phyloP scores from a whole-genome alignment of 2,797 vertebrate species.

The Ciconia nigra region DNA sequence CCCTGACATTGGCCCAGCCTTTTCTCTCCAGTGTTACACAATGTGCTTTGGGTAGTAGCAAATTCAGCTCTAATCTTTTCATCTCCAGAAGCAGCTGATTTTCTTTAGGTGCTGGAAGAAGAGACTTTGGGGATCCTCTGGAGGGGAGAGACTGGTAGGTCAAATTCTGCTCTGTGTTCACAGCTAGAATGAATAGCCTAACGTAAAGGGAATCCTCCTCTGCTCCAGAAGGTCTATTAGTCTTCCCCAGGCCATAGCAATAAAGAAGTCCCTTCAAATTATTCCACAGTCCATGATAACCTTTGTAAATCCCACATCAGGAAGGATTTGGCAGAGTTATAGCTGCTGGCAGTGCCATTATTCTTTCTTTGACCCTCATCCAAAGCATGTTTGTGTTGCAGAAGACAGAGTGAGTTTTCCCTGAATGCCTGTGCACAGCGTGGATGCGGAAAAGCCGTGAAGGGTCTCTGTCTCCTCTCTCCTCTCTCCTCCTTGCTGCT shows the following conservation, averaged over 20 bases:
- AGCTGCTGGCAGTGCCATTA: background rate
- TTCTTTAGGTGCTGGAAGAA: background rate
- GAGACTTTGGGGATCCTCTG: background rate
- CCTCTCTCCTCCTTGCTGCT: background rate
- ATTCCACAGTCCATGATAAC: background rate
- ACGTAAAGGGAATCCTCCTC: background rate
- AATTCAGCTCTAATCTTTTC: background rate
- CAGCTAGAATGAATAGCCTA: background rate
- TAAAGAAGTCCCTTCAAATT: conserved; percentile 31
- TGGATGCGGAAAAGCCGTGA: background rate
- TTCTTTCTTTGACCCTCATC: background rate
- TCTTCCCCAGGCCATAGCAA: background rate
- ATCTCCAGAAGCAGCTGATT: background rate
- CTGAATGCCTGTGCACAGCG: background rate
- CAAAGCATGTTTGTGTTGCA: background rate
- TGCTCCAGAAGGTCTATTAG: conserved; percentile 7
- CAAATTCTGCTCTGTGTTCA: background rate
- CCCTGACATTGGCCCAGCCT: background rate
- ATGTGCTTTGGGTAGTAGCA: background rate
- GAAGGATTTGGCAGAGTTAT: conserved; percentile 24
- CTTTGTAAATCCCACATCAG: conserved; percentile 27
- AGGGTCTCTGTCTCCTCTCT: background rate
- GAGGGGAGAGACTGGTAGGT: background rate
- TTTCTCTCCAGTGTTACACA: background rate
- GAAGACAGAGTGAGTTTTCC: background rate